Evolutionary conservation across 2,113 vertebrate genomes (phyloP).

Genomic region (Axis porcinus): DNA sequence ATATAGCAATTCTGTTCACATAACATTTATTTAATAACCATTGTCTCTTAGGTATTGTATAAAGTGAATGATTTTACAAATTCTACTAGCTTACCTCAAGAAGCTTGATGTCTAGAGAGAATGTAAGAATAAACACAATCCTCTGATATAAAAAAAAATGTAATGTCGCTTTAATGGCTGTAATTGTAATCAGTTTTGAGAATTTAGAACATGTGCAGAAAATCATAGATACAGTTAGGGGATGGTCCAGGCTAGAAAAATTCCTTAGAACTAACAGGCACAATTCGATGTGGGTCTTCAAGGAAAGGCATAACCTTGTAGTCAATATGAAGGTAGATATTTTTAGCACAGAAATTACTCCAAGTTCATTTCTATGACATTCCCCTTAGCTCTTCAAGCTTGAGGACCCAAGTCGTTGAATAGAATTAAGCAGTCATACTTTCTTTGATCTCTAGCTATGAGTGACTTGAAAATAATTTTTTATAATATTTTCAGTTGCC

Average conservation of each 20-base stretch:
- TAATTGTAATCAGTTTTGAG: neutral
- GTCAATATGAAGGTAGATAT: neutral
- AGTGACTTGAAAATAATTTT: neutral
- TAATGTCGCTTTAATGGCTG: neutral
- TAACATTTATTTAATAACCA: neutral
- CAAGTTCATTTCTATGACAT: neutral
- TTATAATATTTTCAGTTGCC: neutral
- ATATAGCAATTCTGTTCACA: neutral
- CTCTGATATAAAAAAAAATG: neutral
- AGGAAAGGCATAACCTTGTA: neutral
- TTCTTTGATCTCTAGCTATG: neutral
- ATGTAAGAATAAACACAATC: neutral
- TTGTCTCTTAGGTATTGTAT: neutral
- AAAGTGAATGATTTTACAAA: neutral
- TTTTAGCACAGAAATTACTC: neutral
- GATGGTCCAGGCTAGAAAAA: neutral
- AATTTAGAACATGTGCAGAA: neutral
- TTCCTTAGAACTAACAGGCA: neutral
- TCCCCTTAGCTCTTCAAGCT: rapidly evolving
- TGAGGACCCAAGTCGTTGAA: neutral
- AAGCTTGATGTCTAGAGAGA: neutral
- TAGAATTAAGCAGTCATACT: neutral
- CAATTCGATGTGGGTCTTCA: neutral
- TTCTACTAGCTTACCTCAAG: neutral
- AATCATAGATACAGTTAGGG: neutral